These are phyloP conservation scores for Apocheima hispidaria DNA, from an alignment of 2,888 invertebrate species.

Conservation along the genomic window DNA sequence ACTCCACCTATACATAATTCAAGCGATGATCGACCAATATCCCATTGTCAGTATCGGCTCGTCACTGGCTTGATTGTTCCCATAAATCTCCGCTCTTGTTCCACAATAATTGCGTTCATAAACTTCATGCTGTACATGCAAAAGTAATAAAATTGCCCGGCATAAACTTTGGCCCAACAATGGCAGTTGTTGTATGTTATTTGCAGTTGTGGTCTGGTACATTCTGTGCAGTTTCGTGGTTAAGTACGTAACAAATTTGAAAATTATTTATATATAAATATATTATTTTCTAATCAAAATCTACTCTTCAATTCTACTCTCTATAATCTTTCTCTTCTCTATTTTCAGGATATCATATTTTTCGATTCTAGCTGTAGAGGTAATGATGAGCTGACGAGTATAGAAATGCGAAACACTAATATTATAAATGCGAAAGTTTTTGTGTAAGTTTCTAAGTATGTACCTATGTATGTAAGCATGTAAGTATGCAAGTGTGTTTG, in stretches of 20 bases:
- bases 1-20: constrained; percentile 26
- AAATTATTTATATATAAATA: neutral
- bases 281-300: neutral
- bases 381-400: no score
- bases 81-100: constrained; percentile 52
- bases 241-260: neutral
- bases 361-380: no score
- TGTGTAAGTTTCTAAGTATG: no score
- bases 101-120: constrained; percentile 75
- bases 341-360: no score
- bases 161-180: constrained; percentile 38
- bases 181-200: no score
- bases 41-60: constrained; percentile 39
- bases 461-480: no score
- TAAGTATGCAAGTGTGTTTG: no score
- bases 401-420: no score
- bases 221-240: constrained; percentile 8
- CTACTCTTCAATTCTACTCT: neutral
- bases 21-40: constrained; percentile 41
- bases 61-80: constrained; percentile 45
- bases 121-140: constrained; percentile 74
- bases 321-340: no score
- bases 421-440: no score
- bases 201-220: neutral
- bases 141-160: constrained; percentile 71